Evolutionary conservation across 2,113 vertebrate species (phyloP), one percentile per base, ranked within the genome.

Genomic region (Syngnathus typhle): DNA sequence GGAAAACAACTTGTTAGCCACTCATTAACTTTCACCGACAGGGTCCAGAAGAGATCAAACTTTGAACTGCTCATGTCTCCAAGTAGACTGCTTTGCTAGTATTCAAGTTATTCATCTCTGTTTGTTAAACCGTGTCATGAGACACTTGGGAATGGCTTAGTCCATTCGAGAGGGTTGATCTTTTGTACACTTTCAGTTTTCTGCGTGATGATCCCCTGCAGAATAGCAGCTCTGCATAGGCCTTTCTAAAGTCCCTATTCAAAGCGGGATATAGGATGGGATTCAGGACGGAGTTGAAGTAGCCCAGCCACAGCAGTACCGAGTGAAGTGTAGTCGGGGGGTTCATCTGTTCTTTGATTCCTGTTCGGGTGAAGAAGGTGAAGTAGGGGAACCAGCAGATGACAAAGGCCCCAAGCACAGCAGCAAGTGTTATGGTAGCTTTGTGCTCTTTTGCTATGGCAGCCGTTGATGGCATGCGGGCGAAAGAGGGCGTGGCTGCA

Each of bases 321-420:
- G 88, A 88, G 64, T 89, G 84, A 51, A 77, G 54, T 0, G 77
- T 80, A 1, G 70, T 73, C 0, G 87, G 81, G 0, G 77, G 81
- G 52, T 75, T 73, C 1, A 54, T 76, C 43, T 84, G 83, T 18
- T 65, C 72, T 36, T 76, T 76, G 18, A 95, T 67, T 8, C 95
- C 94, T 3, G 89, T 89, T 81, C 90, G 95, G 0, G 82, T 92
- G 60, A 98, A 94, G 12, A 90, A 90, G 0, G 94, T 94, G 81
- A 96, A 97, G 83, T 97, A 98, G 11, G 96, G 96, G 68, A 97
- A 91, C 96, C 96, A 99, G 85, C 96, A 99, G 62, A 95, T 63
- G 19, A 95, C 71, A 76, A 99, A 99, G 0, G 90, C 95, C 2
- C 96, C 96, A 85, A 99, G 84, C n/a, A 98, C 93, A 2, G 92